Evolutionary conservation across 2,888 invertebrate species (phyloP), one percentile per base, ranked within the genome.

Genomic region (Drosophila maculinotata): DNA sequence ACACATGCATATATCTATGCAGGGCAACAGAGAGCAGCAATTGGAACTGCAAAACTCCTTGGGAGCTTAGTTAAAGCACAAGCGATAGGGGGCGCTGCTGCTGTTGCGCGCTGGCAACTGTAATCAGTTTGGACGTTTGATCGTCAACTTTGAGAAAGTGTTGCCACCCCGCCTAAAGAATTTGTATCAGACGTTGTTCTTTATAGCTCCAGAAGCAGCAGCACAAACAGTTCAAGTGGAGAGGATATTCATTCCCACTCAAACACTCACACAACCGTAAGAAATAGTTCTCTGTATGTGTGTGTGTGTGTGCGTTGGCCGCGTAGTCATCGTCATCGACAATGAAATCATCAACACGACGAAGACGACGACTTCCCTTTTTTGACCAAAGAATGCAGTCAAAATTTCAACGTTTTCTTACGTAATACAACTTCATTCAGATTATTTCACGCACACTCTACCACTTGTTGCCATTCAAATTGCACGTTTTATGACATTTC

Each of bases 281-380:
- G 15, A n/a, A 1, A 47, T 49, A 33, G 7, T 4, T 51, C 26
- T 36, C 17, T 54, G 48, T 38, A 28, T 49, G 58, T 64, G 59
- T 62, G 14, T 53, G 31, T 64, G 39, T 68, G 60, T 60, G 35
- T 58, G 60, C 47, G 62, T 66, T 59, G 65, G 60, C 58, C 60
- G 67, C 68, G 45, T 58, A 53, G 70, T 65, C 74, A 56, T 82
- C 82, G 79, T 77, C 85, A 79, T 73, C 77, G 65, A 59, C 74
- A 78, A 89, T 89, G 88, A 88, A 89, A 87, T 89, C 87, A 89
- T 87, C 82, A 74, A 71, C 44, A 54, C 36, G 53, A 44, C 38
- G 42, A 74, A 71, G 41, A 54, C 36, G 53, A 44, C 38, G 42
- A 76, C 45, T 60, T 69, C 57, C 66, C 65, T 20, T 20, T n/a